Evolutionary conservation across 2,113 vertebrate species (phyloP), one percentile per base, ranked within the genome.

Genomic region (Mugil cephalus): DNA sequence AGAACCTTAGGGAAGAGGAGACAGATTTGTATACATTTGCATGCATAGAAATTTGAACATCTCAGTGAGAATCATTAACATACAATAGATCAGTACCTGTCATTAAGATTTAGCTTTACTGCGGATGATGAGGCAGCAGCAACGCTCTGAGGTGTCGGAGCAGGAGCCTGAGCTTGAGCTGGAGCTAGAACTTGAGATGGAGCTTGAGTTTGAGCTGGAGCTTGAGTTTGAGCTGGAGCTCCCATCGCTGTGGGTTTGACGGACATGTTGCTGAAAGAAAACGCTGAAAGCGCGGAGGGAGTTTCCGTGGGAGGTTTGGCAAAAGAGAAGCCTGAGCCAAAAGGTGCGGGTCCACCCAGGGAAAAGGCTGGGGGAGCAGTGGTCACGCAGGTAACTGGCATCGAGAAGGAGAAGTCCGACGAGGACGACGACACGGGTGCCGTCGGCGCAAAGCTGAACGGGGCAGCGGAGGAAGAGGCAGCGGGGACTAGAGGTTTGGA

Each of bases 51-150:
- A 53, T 8, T 0, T 55, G 0, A 1, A 14, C 35, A 19, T 45
- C 4, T 42, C 13, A 30, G 10, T 30, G 3, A n/a, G 5, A 69
- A 39, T 6, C 19, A 0, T 0, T 10, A 7, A 52, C 10, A 53
- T 2, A 13, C 21, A 0, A 50, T 2, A 15, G 14, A 6, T 42
- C 3, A 34, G 12, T 93, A 98, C 98, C 96, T 96, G 38, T 98
- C 96, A 53, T 48, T 94, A n/a, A 98, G 95, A 94, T 96, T 98
- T 53, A 94, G 82, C 92, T 96, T 97, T 77, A 95, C 93, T 0
- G 89, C 79, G 19, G 95, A 89, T 45, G 76, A 53, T 0, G 86
- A 80, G 4, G 69, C 38, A 40, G 83, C 19, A 7, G 94, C 76
- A 2, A 89, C 11, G 55, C 86, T 80, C 11, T 94, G 88, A 8